Conservation (phyloP, 2,113 vertebrate species). For the Oophaga pumilio region DNA sequence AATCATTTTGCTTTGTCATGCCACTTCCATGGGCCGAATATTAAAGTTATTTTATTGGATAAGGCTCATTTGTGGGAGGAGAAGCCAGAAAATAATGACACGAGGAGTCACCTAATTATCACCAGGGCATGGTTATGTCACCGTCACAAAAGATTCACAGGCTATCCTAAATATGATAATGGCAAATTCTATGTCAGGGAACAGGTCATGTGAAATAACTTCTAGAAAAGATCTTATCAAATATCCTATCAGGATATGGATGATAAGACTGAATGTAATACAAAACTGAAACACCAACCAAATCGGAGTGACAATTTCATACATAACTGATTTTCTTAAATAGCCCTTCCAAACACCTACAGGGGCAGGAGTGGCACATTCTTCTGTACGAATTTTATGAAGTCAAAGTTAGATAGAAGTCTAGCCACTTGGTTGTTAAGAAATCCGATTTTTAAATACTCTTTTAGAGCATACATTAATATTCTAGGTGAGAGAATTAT, state of each 20-base stretch:
- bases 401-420: no score
- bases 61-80: constrained; percentile 1
- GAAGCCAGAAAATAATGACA: constrained; percentile 11
- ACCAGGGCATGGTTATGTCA: background rate
- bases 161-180: background rate
- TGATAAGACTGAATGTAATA: background rate
- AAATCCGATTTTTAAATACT: no score
- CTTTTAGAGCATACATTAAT: no score
- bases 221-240: background rate
- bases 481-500: no score
- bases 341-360: no score
- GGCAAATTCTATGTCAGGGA: background rate
- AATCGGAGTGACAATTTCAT: no score
- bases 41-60: background rate
- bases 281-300: background rate
- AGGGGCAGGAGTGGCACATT: no score
- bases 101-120: constrained; percentile 26
- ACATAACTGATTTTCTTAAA: no score
- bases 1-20: constrained; percentile 37
- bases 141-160: background rate
- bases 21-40: background rate
- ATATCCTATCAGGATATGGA: background rate
- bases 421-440: no score
- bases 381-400: no score
- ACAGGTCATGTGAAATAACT: background rate